phyloP scores from a whole-genome alignment of 1,140 invertebrate genomes.

The Limonius californicus region DNA sequence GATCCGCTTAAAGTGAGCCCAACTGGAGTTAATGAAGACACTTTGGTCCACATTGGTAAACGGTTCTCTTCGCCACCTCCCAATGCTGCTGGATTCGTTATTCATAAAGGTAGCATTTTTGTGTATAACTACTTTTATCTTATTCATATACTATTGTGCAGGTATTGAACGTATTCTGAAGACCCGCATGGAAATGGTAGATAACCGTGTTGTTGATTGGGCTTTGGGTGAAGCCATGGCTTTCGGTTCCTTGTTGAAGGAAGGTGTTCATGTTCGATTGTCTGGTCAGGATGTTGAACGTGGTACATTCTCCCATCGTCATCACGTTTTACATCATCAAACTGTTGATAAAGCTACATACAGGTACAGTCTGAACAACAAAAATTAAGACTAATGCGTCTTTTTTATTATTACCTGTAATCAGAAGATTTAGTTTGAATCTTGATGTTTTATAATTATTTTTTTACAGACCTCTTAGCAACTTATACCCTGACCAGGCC shows the following conservation, averaged over 20 bases:
- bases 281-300: constrained; percentile 98
- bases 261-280: constrained; percentile 89
- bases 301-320: constrained; percentile 97
- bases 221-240: constrained; percentile 96
- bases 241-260: constrained; percentile 89
- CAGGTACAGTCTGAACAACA: too few species aligned
- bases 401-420: too few species aligned
- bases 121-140: neutral
- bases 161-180: constrained; percentile 82
- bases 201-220: constrained; percentile 89
- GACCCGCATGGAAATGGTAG: constrained; percentile 88
- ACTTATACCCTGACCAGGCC: constrained; percentile 92
- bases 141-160: constrained; percentile 25
- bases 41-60: constrained; percentile 88
- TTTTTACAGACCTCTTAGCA: constrained; percentile 62
- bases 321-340: constrained; percentile 97
- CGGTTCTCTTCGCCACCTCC: constrained; percentile 89
- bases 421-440: too few species aligned
- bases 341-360: constrained; percentile 92
- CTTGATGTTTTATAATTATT: neutral
- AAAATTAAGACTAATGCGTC: too few species aligned
- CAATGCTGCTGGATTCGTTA: constrained; percentile 89
- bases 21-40: constrained; percentile 92
- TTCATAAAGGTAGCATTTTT: constrained; percentile 93
- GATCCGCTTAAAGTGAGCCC: constrained; percentile 80